Conservation (phyloP, 2,113 vertebrate genomes). For the Chloebia gouldiae region DNA sequence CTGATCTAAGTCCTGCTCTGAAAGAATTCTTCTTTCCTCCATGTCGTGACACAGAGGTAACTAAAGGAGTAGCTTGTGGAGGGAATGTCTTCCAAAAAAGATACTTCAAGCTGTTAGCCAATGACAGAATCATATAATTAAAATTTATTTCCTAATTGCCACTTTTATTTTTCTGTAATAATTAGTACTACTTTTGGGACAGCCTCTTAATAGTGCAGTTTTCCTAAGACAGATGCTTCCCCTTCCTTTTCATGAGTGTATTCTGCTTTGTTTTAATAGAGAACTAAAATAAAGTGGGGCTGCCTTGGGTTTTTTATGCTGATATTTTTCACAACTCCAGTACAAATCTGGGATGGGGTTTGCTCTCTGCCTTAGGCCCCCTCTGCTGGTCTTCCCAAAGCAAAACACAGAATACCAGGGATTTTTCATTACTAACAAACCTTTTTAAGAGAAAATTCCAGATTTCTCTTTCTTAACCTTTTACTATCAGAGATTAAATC, state of each 20-base stretch:
- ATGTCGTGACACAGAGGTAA: neutral
- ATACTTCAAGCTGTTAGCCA: neutral
- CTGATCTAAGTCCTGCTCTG: neutral
- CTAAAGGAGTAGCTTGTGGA: neutral
- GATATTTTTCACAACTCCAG: neutral
- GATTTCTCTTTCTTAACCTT: neutral
- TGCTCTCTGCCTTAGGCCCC: constrained; percentile 22
- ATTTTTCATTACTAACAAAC: neutral
- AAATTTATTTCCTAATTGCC: neutral
- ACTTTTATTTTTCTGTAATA: neutral
- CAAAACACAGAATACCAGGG: constrained; percentile 7
- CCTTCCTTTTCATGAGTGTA: neutral
- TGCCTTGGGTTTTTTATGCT: neutral
- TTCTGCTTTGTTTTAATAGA: neutral
- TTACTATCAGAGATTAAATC: neutral
- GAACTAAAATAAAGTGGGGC: neutral
- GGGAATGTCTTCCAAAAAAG: neutral
- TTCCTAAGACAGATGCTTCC: neutral
- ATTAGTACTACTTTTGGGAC: neutral
- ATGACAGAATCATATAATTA: neutral
- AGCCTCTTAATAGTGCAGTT: neutral
- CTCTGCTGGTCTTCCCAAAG: constrained; percentile 57
- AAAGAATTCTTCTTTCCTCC: neutral
- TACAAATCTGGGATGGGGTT: neutral
- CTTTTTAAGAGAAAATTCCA: neutral